Evolutionary conservation across 2,797 vertebrate species (phyloP).

Genomic region (Siniperca undulata): DNA sequence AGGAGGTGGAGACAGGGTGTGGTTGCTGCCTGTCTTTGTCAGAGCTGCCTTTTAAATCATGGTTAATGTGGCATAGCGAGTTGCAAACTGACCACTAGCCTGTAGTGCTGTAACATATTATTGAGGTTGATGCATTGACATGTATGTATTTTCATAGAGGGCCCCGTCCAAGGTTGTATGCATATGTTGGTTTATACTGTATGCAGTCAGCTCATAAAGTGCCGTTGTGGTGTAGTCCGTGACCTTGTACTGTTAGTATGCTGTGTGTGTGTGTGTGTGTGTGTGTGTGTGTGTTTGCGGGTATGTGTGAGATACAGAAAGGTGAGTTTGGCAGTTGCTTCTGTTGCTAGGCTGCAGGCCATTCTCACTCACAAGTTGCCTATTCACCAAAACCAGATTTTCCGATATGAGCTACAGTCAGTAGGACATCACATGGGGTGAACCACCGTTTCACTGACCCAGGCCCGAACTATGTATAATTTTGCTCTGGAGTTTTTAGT

Average conservation of each 20-base stretch:
- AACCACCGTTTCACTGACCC: not conserved
- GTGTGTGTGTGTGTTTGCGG: constrained; percentile 9
- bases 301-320: not conserved
- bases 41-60: constrained; percentile 47
- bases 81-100: constrained; percentile 41
- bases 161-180: not conserved
- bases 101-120: constrained; percentile 32
- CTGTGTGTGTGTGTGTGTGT: constrained; percentile 26
- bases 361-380: constrained; percentile 53
- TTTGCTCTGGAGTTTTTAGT: not conserved
- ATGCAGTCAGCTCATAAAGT: constrained; percentile 15
- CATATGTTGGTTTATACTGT: not conserved
- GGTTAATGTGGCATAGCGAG: constrained; percentile 39
- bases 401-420: constrained; percentile 34
- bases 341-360: constrained; percentile 63
- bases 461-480: not conserved
- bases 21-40: constrained; percentile 60
- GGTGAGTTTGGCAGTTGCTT: constrained; percentile 50
- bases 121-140: constrained; percentile 21
- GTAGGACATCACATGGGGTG: constrained; percentile 47
- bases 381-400: constrained; percentile 53
- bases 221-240: constrained; percentile 17
- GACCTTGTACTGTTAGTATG: constrained; percentile 50
- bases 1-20: constrained; percentile 74
- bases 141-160: constrained; percentile 40